A percentile compares a stretch with the other conserved stretches of the same genome.
Evolutionary conservation across 2,888 invertebrate species (phyloP).

Genomic region (Drosophila birchii): DNA sequence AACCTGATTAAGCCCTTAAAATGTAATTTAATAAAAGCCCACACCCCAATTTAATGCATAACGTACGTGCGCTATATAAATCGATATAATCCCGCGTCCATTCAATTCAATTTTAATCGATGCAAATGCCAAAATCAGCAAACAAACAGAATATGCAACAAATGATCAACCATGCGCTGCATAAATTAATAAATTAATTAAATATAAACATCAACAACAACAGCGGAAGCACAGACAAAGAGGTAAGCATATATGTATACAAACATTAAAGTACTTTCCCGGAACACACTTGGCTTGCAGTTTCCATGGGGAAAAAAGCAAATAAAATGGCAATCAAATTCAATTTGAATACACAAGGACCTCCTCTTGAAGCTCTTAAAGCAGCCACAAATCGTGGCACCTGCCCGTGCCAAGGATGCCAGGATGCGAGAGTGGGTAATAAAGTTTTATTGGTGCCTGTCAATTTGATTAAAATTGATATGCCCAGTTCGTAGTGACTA

Average conservation of each 20-base stretch:
- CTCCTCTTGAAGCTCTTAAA: constrained; percentile 7
- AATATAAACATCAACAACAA: constrained; percentile 38
- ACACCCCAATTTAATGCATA: constrained; percentile 45
- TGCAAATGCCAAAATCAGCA: constrained; percentile 28
- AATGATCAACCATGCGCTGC: constrained; percentile 9
- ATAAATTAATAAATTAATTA: constrained; percentile 43
- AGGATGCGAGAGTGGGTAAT: constrained; percentile 29
- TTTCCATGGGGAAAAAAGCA: not conserved
- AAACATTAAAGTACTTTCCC: not conserved
- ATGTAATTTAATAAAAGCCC: constrained; percentile 1
- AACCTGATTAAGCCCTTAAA: not conserved
- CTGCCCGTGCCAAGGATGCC: too few species aligned
- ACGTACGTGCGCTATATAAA: constrained; percentile 58
- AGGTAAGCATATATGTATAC: constrained; percentile 23
- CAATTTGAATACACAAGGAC: constrained; percentile 43
- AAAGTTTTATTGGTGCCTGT: constrained; percentile 44
- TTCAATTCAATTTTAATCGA: constrained; percentile 23
- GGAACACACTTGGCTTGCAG: not conserved
- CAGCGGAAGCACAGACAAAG: constrained; percentile 2
- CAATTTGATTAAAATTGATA: constrained; percentile 49
- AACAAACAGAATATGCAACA: constrained; percentile 20
- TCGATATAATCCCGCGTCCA: constrained; percentile 16
- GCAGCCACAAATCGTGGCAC: constrained; percentile 18
- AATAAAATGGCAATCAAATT: constrained; percentile 37
- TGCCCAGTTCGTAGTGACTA: constrained; percentile 10